phyloP scores from a whole-genome alignment of 2,888 invertebrate species.

The Pyrgus malvae region DNA sequence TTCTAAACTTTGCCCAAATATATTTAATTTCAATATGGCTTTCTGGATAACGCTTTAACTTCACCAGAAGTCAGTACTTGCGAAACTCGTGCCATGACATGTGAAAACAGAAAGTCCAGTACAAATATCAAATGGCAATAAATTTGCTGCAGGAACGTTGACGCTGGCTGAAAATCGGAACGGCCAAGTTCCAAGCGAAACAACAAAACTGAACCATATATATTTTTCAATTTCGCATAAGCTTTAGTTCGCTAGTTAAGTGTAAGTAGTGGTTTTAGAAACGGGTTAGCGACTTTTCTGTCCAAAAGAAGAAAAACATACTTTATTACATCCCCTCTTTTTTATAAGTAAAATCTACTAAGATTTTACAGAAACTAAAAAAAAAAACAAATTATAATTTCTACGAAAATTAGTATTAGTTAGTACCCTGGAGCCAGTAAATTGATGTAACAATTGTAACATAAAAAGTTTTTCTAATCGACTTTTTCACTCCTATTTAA shows the following conservation, averaged over 20 bases:
- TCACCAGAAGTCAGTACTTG: conserved; percentile 40
- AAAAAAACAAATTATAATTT: too few relatives aligned
- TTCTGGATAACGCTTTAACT: conserved; percentile 6
- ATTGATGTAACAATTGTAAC: too few relatives aligned
- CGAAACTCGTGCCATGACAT: conserved; percentile 58
- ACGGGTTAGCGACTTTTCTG: too few relatives aligned
- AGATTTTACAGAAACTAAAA: too few relatives aligned
- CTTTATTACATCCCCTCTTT: too few relatives aligned
- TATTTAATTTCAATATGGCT: conserved; percentile 16
- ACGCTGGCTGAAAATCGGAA: conserved; percentile 68
- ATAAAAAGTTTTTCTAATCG: too few relatives aligned
- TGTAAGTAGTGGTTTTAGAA: conserved; percentile 37
- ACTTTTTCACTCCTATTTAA: too few relatives aligned
- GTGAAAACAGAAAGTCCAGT: conserved; percentile 67
- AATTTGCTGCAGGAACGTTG: conserved; percentile 68
- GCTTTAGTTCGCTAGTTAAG: conserved; percentile 52
- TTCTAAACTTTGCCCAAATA: conserved; percentile 14
- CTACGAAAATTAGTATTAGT: too few relatives aligned
- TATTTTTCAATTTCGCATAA: conserved; percentile 50
- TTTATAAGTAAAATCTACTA: too few relatives aligned
- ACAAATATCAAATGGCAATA: conserved; percentile 67
- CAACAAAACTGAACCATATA: conserved; percentile 73
- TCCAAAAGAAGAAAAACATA: too few relatives aligned
- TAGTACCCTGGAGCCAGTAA: too few relatives aligned
- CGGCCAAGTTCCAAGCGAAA: conserved; percentile 62